phyloP scores from a whole-genome alignment of 92 coral and sea anemone genomes.

The Anthopleura xanthogrammica region DNA sequence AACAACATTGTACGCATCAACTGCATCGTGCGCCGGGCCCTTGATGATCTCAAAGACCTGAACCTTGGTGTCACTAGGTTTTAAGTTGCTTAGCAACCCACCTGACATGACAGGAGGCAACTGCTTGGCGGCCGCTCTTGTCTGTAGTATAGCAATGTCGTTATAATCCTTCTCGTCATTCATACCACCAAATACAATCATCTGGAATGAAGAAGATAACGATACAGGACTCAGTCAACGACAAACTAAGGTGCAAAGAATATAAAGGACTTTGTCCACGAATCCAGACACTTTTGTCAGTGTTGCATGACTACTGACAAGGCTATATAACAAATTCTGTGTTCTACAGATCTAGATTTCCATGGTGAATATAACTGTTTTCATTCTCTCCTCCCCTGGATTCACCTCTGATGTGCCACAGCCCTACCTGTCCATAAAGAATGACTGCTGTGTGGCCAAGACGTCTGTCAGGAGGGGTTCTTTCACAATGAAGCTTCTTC shows the following conservation, averaged over 20 bases:
- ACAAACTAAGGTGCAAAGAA: too few relatives aligned
- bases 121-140: conserved; percentile 81
- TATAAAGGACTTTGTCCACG: too few relatives aligned
- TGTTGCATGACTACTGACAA: too few relatives aligned
- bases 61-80: too few relatives aligned
- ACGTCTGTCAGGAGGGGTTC: conserved; percentile 64
- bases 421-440: conserved; percentile 77
- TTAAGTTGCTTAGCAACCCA: neutral
- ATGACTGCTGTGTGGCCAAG: conserved; percentile 75
- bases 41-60: too few relatives aligned
- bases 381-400: neutral
- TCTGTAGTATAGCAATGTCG: conserved; percentile 75
- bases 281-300: too few relatives aligned
- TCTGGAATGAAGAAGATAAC: conserved; percentile 26
- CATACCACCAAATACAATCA: conserved; percentile 86
- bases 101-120: conserved; percentile 77
- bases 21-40: too few relatives aligned
- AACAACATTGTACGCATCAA: too few relatives aligned
- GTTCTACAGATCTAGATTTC: too few relatives aligned
- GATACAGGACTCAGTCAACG: too few relatives aligned
- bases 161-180: conserved; percentile 77
- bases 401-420: too few relatives aligned
- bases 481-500: conserved; percentile 71
- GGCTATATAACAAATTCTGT: too few relatives aligned
- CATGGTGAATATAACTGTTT: neutral